Conservation (phyloP, 2,888 invertebrate species). For the Eutolmus rufibarbis region DNA sequence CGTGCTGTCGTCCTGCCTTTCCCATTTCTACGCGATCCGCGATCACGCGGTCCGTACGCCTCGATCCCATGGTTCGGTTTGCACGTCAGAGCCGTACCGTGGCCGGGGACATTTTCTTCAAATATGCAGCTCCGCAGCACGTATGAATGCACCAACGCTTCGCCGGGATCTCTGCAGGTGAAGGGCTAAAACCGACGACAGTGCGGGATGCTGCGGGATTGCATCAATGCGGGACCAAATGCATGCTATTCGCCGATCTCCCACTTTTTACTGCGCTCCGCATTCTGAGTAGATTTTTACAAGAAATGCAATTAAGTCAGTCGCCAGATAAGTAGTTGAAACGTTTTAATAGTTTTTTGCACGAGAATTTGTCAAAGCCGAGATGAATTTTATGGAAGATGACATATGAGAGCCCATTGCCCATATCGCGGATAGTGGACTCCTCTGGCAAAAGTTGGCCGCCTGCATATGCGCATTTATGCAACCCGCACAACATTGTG, state of each 20-base stretch:
- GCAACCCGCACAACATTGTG: conserved; percentile 4
- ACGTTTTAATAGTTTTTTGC: conserved; percentile 42
- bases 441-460: neutral
- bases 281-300: conserved; percentile 42
- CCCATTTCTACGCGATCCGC: conserved; percentile 33
- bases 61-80: conserved; percentile 24
- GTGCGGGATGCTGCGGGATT: conserved; percentile 42
- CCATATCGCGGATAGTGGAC: neutral
- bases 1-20: conserved; percentile 38
- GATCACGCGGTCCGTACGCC: neutral
- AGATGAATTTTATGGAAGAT: conserved; percentile 52
- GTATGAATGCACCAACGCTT: conserved; percentile 31
- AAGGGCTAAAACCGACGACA: conserved; percentile 39
- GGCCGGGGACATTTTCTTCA: conserved; percentile 35
- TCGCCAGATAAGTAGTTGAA: conserved; percentile 44
- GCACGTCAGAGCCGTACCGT: conserved; percentile 26
- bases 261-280: conserved; percentile 30
- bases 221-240: conserved; percentile 41
- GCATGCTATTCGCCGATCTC: conserved; percentile 28
- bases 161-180: conserved; percentile 38
- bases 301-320: conserved; percentile 45
- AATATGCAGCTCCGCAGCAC: conserved; percentile 23
- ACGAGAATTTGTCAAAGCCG: conserved; percentile 52
- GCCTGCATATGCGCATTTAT: neutral
- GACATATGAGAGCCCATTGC: conserved; percentile 50